Evolutionary conservation across 1,140 invertebrate species (phyloP), one percentile per base, ranked within the genome.

Genomic region (Bathynomus jamesi): DNA sequence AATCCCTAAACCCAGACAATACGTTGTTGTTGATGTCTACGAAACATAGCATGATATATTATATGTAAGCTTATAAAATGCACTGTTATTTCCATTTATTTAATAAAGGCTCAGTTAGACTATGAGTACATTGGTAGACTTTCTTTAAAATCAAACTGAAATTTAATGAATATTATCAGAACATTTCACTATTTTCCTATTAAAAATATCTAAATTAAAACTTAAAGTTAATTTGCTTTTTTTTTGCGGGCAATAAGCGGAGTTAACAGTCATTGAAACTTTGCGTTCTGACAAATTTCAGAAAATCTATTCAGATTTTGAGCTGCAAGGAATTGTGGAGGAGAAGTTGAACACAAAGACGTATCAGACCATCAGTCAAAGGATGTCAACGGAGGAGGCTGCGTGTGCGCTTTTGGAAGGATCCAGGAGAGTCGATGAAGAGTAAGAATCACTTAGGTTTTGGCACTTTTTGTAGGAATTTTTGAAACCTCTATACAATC

Each of bases 221-320:
- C n/a, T n/a, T n/a, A n/a, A n/a, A n/a, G n/a, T n/a, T n/a, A n/a
- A n/a, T n/a, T n/a, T n/a, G n/a, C n/a, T n/a, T n/a, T n/a, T n/a
- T n/a, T n/a, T n/a, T n/a, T n/a, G n/a, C n/a, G n/a, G n/a, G n/a
- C n/a, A n/a, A n/a, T n/a, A n/a, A n/a, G n/a, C n/a, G n/a, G n/a
- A n/a, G n/a, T n/a, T n/a, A n/a, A n/a, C n/a, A n/a, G n/a, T n/a
- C n/a, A n/a, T n/a, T n/a, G n/a, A n/a, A n/a, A n/a, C n/a, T n/a
- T n/a, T n/a, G n/a, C n/a, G n/a, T n/a, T n/a, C n/a, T n/a, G n/a
- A n/a, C n/a, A 13, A 21, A n/a, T 53, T 17, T 27, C 82, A 98
- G 92, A 99, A 99, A 92, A 89, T 98, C 80, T 98, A 97, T 84
- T 94, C 94, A 25, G 96, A 99, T 83, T 99, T 99, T 84, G 96